Evolutionary conservation across 2,888 invertebrate species (phyloP).

Genomic region (Sarcophaga caerulescens): DNA sequence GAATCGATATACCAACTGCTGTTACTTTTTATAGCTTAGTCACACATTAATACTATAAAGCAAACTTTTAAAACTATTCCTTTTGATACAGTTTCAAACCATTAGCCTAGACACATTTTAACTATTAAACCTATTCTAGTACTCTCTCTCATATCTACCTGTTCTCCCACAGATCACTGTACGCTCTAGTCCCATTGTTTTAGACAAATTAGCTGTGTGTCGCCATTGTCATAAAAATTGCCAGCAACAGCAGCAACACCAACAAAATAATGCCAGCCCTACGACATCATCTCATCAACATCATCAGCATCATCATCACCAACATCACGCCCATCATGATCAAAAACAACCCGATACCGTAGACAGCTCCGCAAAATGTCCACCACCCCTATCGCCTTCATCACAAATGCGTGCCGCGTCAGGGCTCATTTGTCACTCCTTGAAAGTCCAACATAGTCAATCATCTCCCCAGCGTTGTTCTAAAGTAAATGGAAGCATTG

Average conservation of each 20-base stretch:
- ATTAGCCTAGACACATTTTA: background rate
- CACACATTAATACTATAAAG: too few species aligned
- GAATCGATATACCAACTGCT: too few species aligned
- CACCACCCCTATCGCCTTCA: slow-evolving; percentile 39
- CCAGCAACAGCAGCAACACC: slow-evolving; percentile 73
- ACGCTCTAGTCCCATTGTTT: slow-evolving; percentile 87
- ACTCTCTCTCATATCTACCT: slow-evolving; percentile 35
- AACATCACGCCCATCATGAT: background rate
- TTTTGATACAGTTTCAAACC: background rate
- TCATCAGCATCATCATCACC: background rate
- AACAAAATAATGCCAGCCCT: slow-evolving; percentile 37
- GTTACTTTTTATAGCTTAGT: too few species aligned
- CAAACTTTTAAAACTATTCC: too few species aligned
- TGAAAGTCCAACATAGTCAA: slow-evolving; percentile 81
- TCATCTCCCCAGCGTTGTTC: slow-evolving; percentile 81
- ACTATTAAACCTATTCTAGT: background rate
- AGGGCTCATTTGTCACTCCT: slow-evolving; percentile 78
- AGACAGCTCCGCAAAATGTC: slow-evolving; percentile 19
- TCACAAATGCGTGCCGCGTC: slow-evolving; percentile 42
- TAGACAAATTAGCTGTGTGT: slow-evolving; percentile 88
- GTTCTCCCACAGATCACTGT: slow-evolving; percentile 85
- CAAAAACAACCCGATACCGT: background rate
- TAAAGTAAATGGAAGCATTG: slow-evolving; percentile 73
- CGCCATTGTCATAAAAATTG: slow-evolving; percentile 91
- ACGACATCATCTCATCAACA: slow-evolving; percentile 30